Percentiles rank a stretch among this genome's conserved stretches.
These are phyloP conservation scores for Pseudomugil tenellus DNA, from an alignment of 2,797 vertebrate species.

Conservation along the genomic window DNA sequence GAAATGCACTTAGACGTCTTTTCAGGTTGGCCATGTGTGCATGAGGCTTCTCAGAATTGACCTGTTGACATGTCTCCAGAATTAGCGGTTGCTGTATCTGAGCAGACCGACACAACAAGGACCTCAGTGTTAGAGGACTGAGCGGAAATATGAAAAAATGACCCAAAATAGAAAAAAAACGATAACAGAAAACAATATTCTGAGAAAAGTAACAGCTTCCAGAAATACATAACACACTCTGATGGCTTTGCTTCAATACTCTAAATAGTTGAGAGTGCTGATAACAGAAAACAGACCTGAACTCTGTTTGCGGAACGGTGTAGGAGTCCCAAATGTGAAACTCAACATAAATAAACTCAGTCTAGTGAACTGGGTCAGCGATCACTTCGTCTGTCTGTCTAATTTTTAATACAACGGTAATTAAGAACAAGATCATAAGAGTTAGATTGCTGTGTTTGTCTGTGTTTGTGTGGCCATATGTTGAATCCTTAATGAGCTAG, in stretches of 20 bases:
- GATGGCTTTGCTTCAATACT: background rate
- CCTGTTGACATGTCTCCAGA: background rate
- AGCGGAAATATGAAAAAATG: slow-evolving; percentile 31
- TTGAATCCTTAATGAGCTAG: slow-evolving; percentile 62
- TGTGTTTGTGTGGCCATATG: slow-evolving; percentile 61
- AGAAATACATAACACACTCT: background rate
- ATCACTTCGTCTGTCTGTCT: slow-evolving; percentile 38
- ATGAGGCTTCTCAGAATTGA: background rate
- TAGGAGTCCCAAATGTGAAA: slow-evolving; percentile 43
- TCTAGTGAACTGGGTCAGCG: slow-evolving; percentile 57
- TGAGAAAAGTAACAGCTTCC: slow-evolving; percentile 4
- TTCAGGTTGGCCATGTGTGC: background rate
- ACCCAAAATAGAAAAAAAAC: slow-evolving; percentile 27
- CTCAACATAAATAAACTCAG: slow-evolving; percentile 47
- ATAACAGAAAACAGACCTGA: slow-evolving; percentile 19
- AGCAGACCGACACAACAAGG: slow-evolving; percentile 21
- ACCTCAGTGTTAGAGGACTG: slow-evolving; percentile 15
- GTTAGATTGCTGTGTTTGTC: slow-evolving; percentile 30
- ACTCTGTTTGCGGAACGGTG: background rate
- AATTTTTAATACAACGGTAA: slow-evolving; percentile 42
- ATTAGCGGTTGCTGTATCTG: background rate
- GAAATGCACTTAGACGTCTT: background rate
- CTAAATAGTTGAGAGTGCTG: background rate
- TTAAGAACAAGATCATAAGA: slow-evolving; percentile 45
- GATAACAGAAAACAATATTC: slow-evolving; percentile 1